Evolutionary conservation across 23 tunicate species (phyloP), one percentile per base, ranked within the genome.

Genomic region (Ciona savignyi): DNA sequence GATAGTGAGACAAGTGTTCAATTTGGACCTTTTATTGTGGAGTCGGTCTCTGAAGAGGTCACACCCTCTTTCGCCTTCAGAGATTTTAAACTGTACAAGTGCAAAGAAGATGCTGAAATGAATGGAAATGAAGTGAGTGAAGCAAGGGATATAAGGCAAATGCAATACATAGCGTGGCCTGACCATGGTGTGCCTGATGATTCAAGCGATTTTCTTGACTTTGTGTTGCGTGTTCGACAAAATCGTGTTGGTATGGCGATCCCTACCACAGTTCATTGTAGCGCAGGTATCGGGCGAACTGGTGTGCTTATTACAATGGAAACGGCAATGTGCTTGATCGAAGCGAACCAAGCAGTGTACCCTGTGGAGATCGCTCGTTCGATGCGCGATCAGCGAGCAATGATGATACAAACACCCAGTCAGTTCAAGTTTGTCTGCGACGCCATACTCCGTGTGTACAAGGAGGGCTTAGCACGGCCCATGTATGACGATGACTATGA

Each of bases 151-250:
- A 85, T 93, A 11, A 51, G 63, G 1, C 98, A 93, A 80, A 93
- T 93, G 78, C 98, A 93, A 64, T 93, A 86, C 69, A 77, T 93
- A 15, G 98, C 93, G 24, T 93, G 98, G 98, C 98, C 98, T 42
- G 98, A 93, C 72, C 98, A 93, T 51, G 98, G 98, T 65, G 98
- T 93, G 3, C 98, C 98, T 0, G 88, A 86, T 68, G 98, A 93
- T 65, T 82, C 98, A 21, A 82, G 94, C 73, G 93, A 93, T 51
- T 93, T 93, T 68, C 60, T 93, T 1, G 87, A 82, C 32, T 93
- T 93, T 73, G 74, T 93, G 60, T 65, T 83, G 27, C 78, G 87
- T 31, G 90, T 90, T 23, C 85, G 97, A 3, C 89, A 90, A 32
- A 74, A 84, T 11, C 80, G 97, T 2, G 90, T 83, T n/a, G 90